A percentile compares a stretch with the other conserved stretches of the same genome.
phyloP scores from a whole-genome alignment of 2,888 invertebrate genomes.

The Tinea semifulvella region DNA sequence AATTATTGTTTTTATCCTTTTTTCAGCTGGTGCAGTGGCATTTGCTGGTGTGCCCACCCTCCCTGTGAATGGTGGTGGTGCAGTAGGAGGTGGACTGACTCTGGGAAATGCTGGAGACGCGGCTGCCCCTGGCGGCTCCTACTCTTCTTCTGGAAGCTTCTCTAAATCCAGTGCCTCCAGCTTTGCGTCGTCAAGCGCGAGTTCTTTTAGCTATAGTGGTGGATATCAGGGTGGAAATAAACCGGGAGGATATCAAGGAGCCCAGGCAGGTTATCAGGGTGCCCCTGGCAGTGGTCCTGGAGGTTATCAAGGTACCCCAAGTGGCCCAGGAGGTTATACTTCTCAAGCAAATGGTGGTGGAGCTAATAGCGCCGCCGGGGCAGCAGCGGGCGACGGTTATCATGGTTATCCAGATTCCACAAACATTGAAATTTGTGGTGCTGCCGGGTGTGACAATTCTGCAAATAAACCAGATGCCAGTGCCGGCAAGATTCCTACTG shows the following conservation, averaged over 20 bases:
- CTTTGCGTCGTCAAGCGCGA: slow-evolving; percentile 49
- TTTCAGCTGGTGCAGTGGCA: slow-evolving; percentile 37
- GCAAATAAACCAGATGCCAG: background rate
- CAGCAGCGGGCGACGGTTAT: slow-evolving; percentile 19
- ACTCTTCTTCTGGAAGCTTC: slow-evolving; percentile 45
- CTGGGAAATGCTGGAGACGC: slow-evolving; percentile 23
- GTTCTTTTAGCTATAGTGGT: slow-evolving; percentile 45
- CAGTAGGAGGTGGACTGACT: slow-evolving; percentile 25
- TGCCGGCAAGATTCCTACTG: background rate
- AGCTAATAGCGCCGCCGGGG: background rate
- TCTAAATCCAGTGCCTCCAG: slow-evolving; percentile 51
- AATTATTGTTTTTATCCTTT: slow-evolving; percentile 20
- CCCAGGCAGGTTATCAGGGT: slow-evolving; percentile 18
- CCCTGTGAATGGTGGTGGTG: slow-evolving; percentile 10
- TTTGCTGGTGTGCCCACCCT: slow-evolving; percentile 21
- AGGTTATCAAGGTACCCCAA: slow-evolving; percentile 5
- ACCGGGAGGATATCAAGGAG: slow-evolving; percentile 23
- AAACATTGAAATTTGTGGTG: slow-evolving; percentile 3
- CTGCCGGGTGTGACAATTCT: background rate
- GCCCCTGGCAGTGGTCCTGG: background rate
- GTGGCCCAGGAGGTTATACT: background rate
- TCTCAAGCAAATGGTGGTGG: background rate
- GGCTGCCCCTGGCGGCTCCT: slow-evolving; percentile 27
- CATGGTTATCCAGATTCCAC: background rate
- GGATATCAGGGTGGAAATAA: no score